These are phyloP conservation scores for Coregonus clupeaformis DNA, from an alignment of 2,113 vertebrate species.

Conservation along the genomic window DNA sequence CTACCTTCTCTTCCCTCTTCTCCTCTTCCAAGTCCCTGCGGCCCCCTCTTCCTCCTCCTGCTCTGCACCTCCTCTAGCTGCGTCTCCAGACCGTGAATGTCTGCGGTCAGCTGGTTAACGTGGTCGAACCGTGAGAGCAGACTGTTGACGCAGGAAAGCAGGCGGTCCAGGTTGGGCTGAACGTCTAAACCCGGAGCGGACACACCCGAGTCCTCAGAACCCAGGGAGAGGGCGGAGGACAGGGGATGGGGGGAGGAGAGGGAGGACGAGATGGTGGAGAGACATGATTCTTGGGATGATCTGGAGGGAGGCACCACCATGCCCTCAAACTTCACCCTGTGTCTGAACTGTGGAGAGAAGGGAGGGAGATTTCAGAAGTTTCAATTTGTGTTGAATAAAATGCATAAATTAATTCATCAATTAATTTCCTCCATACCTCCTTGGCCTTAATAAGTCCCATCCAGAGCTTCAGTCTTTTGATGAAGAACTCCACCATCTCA, in stretches of 20 bases:
- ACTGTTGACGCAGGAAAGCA: slow-evolving; percentile 59
- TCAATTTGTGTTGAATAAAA: no score
- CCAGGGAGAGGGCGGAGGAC: slow-evolving; percentile 59
- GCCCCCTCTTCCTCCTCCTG: slow-evolving; percentile 49
- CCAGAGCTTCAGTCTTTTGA: slow-evolving; percentile 80
- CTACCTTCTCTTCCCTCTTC: not conserved
- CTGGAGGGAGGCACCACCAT: slow-evolving; percentile 69
- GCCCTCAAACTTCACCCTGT: slow-evolving; percentile 81
- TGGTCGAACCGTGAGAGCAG: slow-evolving; percentile 71
- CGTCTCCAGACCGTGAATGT: slow-evolving; percentile 67
- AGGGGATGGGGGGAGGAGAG: slow-evolving; percentile 47
- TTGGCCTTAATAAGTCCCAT: slow-evolving; percentile 79
- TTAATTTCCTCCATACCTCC: slow-evolving; percentile 62
- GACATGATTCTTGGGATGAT: slow-evolving; percentile 63
- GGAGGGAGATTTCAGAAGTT: not conserved
- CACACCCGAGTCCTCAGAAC: slow-evolving; percentile 57
- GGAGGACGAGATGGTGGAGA: slow-evolving; percentile 42
- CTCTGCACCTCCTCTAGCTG: slow-evolving; percentile 57
- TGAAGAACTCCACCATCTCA: slow-evolving; percentile 81
- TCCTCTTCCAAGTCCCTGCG: not conserved
- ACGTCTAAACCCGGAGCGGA: slow-evolving; percentile 48
- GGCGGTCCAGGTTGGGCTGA: slow-evolving; percentile 62
- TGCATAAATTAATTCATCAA: not conserved
- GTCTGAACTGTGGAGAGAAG: slow-evolving; percentile 71
- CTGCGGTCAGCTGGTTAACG: slow-evolving; percentile 67